Evolutionary conservation across 2,797 vertebrate genomes (phyloP).

Genomic region (Girardinus metallicus): DNA sequence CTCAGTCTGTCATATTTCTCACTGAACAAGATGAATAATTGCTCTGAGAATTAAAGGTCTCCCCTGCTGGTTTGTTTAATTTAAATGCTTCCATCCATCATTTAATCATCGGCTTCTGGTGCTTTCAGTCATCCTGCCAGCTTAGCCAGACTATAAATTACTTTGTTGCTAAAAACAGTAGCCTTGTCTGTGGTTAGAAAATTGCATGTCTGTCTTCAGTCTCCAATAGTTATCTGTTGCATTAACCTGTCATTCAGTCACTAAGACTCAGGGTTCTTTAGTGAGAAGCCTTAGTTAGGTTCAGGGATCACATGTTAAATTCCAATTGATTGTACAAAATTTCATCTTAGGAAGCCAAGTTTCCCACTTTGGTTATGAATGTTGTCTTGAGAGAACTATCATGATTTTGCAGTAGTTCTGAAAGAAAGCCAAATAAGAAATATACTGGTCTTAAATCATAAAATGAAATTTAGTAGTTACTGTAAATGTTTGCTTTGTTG

Average conservation of each 20-base stretch:
- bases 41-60: slow-evolving; percentile 23
- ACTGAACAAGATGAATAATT: slow-evolving; percentile 35
- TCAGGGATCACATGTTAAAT: background rate
- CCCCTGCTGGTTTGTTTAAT: slow-evolving; percentile 7
- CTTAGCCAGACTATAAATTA: slow-evolving; percentile 10
- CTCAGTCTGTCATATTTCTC: slow-evolving; percentile 22
- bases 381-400: background rate
- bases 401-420: background rate
- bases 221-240: slow-evolving; percentile 27
- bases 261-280: slow-evolving; percentile 22
- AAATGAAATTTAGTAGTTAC: background rate
- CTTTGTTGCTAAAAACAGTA: slow-evolving; percentile 26
- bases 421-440: background rate
- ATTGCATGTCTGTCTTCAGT: slow-evolving; percentile 53
- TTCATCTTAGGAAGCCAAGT: background rate
- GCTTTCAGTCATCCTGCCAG: slow-evolving; percentile 16
- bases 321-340: too few relatives aligned
- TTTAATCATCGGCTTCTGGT: slow-evolving; percentile 46
- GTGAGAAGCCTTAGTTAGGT: slow-evolving; percentile 27
- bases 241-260: slow-evolving; percentile 29
- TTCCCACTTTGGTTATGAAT: background rate
- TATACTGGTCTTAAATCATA: background rate
- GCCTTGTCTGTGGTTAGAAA: slow-evolving; percentile 24
- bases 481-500: background rate
- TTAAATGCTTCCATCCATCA: slow-evolving; percentile 41